Base-by-base conservation (phyloP, 1,140 invertebrate genomes). In the Drosophila quadrilineata region DNA sequence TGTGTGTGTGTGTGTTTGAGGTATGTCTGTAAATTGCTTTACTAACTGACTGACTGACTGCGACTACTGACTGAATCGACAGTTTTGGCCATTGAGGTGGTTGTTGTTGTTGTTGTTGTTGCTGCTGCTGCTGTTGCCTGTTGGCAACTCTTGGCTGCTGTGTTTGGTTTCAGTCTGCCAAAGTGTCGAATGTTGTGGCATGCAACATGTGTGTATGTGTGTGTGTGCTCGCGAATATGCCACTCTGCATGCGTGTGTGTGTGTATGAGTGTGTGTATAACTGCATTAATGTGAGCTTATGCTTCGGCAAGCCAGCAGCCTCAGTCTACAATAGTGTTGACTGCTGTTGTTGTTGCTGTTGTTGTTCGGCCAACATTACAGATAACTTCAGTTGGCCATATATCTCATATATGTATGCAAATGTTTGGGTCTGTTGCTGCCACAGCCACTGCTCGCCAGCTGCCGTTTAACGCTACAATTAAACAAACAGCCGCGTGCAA, bases 21-120 rank as follows among this genome's bases (percentile, higher is more conserved):
- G 84, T 63, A 80, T 80, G 77, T 73, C 74, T 85, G 79, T 76
- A 82, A 84, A 84, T 82, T 82, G 76, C 77, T 85, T 82, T 77
- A 84, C 77, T 73, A 73, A 84, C 76, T 82, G 69, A 82, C 69
- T 82, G 77, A 66, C 38, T 66, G 56, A 59, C 56, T 59, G 43
- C n/a, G 40, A 59, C 38, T 64, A 46, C 60, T 57, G 53, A 64
- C 62, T 65, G 62, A 50, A 65, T 65, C 62, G 54, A 59, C 62
- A 65, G 62, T 45, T 41, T 49, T 45, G 49, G 24, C 53, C 52
- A 38, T 28, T 50, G 68, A 33, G 38, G 31, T 56, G 50, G 52
- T 9, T 33, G 48, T 57, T 58, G 63, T 38, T 68, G 71, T 45
- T 75, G 65, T 43, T 53, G 71, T 49, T 67, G 52, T 35, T 53